A percentile compares a stretch with the other conserved stretches of the same genome.
phyloP scores from a whole-genome alignment of 2,113 vertebrate species.

The Choloepus hoffmanni region DNA sequence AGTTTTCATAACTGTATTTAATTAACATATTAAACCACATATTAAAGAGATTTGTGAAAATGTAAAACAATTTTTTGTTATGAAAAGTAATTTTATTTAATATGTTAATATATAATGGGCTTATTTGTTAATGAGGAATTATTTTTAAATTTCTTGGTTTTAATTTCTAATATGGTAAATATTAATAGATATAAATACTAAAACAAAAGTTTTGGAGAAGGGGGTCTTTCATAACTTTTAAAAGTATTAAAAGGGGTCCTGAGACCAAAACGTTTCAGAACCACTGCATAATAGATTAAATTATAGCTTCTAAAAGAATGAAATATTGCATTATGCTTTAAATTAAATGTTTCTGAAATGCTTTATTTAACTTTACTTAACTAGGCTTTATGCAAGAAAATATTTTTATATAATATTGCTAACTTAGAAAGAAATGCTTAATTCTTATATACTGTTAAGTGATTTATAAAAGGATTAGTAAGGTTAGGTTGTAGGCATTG shows the following conservation, averaged over 20 bases:
- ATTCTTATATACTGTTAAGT: background rate
- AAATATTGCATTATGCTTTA: background rate
- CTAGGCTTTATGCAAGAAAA: background rate
- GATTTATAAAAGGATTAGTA: background rate
- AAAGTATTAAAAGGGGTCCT: background rate
- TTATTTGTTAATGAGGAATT: slow-evolving; percentile 37
- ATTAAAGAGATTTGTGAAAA: slow-evolving; percentile 62
- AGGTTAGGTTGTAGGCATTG: background rate
- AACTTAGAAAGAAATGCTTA: background rate
- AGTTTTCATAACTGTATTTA: slow-evolving; percentile 66
- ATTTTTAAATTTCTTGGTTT: background rate
- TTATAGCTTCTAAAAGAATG: background rate
- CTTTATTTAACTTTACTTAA: slow-evolving; percentile 15
- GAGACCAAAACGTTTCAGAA: slow-evolving; percentile 25
- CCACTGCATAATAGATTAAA: background rate
- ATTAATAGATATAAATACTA: background rate
- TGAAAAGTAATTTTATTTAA: background rate
- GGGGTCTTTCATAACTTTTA: background rate
- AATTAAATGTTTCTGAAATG: slow-evolving; percentile 40
- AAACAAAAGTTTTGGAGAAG: background rate
- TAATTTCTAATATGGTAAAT: slow-evolving; percentile 11
- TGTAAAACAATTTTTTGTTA: slow-evolving; percentile 18
- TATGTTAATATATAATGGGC: background rate
- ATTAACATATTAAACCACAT: slow-evolving; percentile 63
- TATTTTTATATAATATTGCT: background rate